Conservation (phyloP, 1,140 invertebrate genomes). For the Microplitis demolitor region DNA sequence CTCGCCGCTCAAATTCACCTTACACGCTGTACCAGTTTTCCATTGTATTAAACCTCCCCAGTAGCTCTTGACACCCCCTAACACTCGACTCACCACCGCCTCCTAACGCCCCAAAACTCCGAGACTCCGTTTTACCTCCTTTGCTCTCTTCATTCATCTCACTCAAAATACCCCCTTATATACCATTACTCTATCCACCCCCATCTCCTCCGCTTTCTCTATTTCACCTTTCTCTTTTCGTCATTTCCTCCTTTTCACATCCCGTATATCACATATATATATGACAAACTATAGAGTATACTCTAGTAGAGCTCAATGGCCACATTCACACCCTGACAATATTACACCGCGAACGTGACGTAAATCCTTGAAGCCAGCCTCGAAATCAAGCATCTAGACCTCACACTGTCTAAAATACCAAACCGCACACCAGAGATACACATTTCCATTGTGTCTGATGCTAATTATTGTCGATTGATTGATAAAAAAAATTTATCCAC, state of each 20-base stretch:
- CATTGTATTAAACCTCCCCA: conserved; percentile 10
- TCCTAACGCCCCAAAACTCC: not conserved
- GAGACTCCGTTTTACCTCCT: not conserved
- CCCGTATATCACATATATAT: not conserved
- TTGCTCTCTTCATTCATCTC: not conserved
- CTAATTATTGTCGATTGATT: not conserved
- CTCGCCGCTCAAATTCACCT: conserved; percentile 51
- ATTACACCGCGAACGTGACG: conserved; percentile 47
- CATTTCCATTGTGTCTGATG: not conserved
- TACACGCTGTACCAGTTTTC: conserved; percentile 33
- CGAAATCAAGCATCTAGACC: not conserved
- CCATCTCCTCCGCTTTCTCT: not conserved
- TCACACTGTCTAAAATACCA: too few relatives aligned
- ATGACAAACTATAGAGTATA: too few relatives aligned
- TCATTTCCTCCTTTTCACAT: not conserved
- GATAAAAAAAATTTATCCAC: not conserved
- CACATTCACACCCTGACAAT: conserved; percentile 35
- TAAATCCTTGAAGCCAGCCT: conserved; percentile 39
- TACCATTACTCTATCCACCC: not conserved
- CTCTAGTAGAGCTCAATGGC: conserved; percentile 36
- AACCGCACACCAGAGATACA: not conserved
- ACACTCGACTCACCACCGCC: not conserved
- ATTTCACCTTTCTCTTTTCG: not conserved
- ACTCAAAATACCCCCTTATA: not conserved
- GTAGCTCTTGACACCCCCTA: not conserved